phyloP scores from a whole-genome alignment of 1,140 invertebrate genomes.

The Metaphire vulgaris region DNA sequence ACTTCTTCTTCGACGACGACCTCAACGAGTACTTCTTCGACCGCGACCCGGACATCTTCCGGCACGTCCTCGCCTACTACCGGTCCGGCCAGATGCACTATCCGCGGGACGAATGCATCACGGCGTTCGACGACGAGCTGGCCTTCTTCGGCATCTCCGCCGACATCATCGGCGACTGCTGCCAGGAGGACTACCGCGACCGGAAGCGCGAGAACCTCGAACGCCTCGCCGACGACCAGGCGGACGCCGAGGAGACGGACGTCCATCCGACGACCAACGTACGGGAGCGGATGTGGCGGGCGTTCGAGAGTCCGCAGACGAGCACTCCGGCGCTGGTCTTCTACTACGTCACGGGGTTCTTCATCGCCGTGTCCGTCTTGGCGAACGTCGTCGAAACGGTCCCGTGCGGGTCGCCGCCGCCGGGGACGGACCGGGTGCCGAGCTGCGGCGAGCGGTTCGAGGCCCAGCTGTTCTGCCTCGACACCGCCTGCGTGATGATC shows the following conservation, averaged over 20 bases:
- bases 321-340: constrained; percentile 96
- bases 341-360: constrained; percentile 99
- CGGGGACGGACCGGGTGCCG: constrained; percentile 71
- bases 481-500: no score
- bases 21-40: no score
- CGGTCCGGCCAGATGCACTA: constrained; percentile 97
- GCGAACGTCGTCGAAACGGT: constrained; percentile 98
- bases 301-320: constrained; percentile 98
- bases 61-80: constrained; percentile 98
- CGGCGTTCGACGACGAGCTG: constrained; percentile 96
- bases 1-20: no score
- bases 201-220: constrained; percentile 97
- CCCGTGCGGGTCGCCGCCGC: constrained; percentile 61
- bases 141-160: constrained; percentile 98
- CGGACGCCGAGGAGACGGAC: constrained; percentile 43
- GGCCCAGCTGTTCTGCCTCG: constrained; percentile 94
- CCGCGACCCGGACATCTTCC: no score
- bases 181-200: constrained; percentile 97
- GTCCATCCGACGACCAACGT: constrained; percentile 61
- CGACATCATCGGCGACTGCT: constrained; percentile 97
- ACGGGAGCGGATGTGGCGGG: constrained; percentile 96
- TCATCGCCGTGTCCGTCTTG: constrained; percentile 98
- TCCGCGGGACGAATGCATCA: constrained; percentile 97
- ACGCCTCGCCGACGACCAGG: constrained; percentile 90
- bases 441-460: constrained; percentile 96